Evolutionary conservation across 2,113 vertebrate species (phyloP), one percentile per base, ranked within the genome.

Genomic region (Syngnathus scovelli): DNA sequence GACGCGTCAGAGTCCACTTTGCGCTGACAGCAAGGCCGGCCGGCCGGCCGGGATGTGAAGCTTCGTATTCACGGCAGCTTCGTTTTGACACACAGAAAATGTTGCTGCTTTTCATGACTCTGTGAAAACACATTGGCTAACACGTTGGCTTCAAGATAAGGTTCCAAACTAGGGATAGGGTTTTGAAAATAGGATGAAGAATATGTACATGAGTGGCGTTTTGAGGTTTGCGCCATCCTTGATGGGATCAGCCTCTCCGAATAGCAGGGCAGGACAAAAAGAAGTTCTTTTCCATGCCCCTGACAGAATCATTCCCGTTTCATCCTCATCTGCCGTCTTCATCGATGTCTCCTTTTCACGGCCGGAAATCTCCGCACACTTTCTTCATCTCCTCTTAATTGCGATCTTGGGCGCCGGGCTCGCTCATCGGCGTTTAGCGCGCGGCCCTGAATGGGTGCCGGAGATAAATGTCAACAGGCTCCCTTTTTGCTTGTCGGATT

Each of bases 21-120:
- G 68, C 64, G 81, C 81, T 85, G 85, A 85, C 84, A 85, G 78
- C 71, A 79, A 78, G 76, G 72, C 1, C 52, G 55, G 76, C 1
- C 52, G 76, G 72, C 1, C 52, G 55, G 76, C 1, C 52, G 55
- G 76, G 72, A 67, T 60, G 72, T 68, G 73, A 76, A 71, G 72
- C 71, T 73, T 69, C 68, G 71, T 80, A 76, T 80, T 85, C 69
- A 73, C 46, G 77, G 77, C 64, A 18, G 73, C 36, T 64, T 36
- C 27, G 12, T 59, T 59, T 59, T 59, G 33, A 16, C 33, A 51
- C 7, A 0, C 15, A 49, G 1, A 49, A 5, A n/a, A 18, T 19
- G 48, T 19, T 19, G 18, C 19, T n/a, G 18, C 19, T n/a, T n/a
- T 51, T 51, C 49, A 51, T 48, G 46, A 48, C 12, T 48, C 46